A percentile compares a stretch with the other conserved stretches of the same genome.
Evolutionary conservation across 2,888 invertebrate species (phyloP).

Genomic region (Odontocerum albicorne): DNA sequence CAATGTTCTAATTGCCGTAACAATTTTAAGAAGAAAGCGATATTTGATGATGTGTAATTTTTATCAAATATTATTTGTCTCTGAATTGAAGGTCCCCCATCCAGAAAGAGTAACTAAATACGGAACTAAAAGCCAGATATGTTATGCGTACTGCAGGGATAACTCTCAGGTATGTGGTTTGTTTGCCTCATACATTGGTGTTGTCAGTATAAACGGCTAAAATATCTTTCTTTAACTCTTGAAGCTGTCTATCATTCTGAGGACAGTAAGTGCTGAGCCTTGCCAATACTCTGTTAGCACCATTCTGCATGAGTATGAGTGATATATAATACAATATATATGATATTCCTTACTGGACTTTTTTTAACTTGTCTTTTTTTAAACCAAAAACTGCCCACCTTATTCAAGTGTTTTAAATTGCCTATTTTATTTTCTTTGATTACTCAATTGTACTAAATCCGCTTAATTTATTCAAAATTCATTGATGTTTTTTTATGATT

Average conservation of each 20-base stretch:
- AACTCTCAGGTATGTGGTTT: constrained; percentile 63
- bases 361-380: no score
- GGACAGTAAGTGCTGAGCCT: neutral
- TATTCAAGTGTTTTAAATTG: neutral
- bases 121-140: constrained; percentile 61
- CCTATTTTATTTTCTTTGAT: neutral
- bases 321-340: no score
- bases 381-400: constrained; percentile 2
- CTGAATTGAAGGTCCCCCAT: constrained; percentile 64
- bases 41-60: constrained; percentile 25
- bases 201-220: constrained; percentile 18
- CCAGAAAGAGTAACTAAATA: constrained; percentile 63
- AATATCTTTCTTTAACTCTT: constrained; percentile 39
- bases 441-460: no score
- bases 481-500: no score
- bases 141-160: constrained; percentile 69
- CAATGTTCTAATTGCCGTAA: constrained; percentile 4
- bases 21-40: constrained; percentile 10
- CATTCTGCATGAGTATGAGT: constrained; percentile 35
- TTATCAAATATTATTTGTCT: constrained; percentile 56
- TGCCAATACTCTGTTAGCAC: constrained; percentile 31
- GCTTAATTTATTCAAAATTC: no score
- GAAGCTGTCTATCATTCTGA: constrained; percentile 1
- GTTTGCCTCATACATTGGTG: constrained; percentile 44
- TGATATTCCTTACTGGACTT: no score